phyloP scores from a whole-genome alignment of 2,113 vertebrate genomes.

The Colossoma macropomum region DNA sequence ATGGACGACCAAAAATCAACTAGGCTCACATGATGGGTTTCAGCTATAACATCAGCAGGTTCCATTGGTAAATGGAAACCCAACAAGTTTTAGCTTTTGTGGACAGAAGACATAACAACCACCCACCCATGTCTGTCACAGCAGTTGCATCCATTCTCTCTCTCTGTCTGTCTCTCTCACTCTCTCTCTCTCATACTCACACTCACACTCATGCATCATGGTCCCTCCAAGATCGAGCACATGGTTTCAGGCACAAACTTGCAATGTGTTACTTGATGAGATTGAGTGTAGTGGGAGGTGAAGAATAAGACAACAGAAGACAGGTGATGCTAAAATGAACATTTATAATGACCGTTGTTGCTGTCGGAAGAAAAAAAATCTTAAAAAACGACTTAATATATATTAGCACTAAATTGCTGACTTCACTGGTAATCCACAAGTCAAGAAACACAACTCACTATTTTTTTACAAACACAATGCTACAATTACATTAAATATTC shows the following conservation, averaged over 20 bases:
- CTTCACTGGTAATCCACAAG: slow-evolving; percentile 87
- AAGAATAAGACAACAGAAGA: slow-evolving; percentile 89
- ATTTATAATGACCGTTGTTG: slow-evolving; percentile 89
- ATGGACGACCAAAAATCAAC: slow-evolving; percentile 79
- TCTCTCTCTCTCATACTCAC: slow-evolving; percentile 25
- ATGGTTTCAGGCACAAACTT: slow-evolving; percentile 73
- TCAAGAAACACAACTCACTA: slow-evolving; percentile 88
- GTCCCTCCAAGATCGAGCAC: slow-evolving; percentile 68
- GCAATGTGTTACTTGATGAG: slow-evolving; percentile 86
- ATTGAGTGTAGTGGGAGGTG: slow-evolving; percentile 85
- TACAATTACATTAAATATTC: slow-evolving; percentile 88
- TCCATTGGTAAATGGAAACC: slow-evolving; percentile 82
- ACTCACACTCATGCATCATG: slow-evolving; percentile 55
- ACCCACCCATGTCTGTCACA: slow-evolving; percentile 56
- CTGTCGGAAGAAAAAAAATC: slow-evolving; percentile 82
- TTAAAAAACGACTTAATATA: slow-evolving; percentile 78
- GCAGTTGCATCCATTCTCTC: slow-evolving; percentile 51
- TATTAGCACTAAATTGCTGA: slow-evolving; percentile 87
- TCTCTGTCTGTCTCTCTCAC: slow-evolving; percentile 47
- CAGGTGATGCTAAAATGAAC: slow-evolving; percentile 89
- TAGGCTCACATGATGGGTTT: slow-evolving; percentile 83
- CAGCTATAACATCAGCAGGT: slow-evolving; percentile 82
- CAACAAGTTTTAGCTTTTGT: slow-evolving; percentile 82
- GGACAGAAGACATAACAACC: slow-evolving; percentile 79
- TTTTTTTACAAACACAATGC: slow-evolving; percentile 88